Percentiles rank a stretch among this genome's conserved stretches.
These are phyloP conservation scores for Micromesistius poutassou DNA, from an alignment of 2,797 vertebrate species.

Conservation along the genomic window DNA sequence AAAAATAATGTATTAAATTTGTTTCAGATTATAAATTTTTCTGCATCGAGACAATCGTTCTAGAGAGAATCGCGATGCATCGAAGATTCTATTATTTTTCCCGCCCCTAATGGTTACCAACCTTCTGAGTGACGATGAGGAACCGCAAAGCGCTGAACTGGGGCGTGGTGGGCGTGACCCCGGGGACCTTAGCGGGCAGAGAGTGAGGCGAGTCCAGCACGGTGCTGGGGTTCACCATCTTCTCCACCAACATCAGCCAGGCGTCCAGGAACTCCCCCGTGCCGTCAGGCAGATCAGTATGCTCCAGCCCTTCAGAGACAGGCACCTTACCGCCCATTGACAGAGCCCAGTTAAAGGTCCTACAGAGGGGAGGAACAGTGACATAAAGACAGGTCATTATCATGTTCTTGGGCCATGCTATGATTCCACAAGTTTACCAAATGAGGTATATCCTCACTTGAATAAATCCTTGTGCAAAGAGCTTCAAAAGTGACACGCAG, in stretches of 20 bases:
- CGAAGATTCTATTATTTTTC: too few species aligned
- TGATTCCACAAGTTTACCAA: not conserved
- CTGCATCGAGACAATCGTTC: too few species aligned
- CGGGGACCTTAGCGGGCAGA: conserved; percentile 86
- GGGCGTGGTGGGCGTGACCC: conserved; percentile 80
- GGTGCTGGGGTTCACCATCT: conserved; percentile 97
- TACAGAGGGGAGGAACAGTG: conserved; percentile 44
- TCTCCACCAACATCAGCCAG: conserved; percentile 97
- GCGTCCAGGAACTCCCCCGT: conserved; percentile 95
- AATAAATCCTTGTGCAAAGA: not conserved
- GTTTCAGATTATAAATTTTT: too few species aligned
- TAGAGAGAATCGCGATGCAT: too few species aligned
- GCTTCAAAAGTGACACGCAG: not conserved
- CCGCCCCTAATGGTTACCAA: too few species aligned
- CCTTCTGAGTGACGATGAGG: conserved; percentile 95
- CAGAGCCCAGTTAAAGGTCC: conserved; percentile 95
- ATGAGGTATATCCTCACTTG: not conserved
- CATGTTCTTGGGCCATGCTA: not conserved
- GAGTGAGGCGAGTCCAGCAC: conserved; percentile 94
- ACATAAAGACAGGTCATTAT: conserved; percentile 3
- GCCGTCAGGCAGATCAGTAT: conserved; percentile 90
- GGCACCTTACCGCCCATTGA: conserved; percentile 96
- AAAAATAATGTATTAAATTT: too few species aligned
- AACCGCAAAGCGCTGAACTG: conserved; percentile 94
- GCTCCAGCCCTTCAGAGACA: conserved; percentile 89